Conservation (phyloP, 1,140 invertebrate genomes). For the Phymastichus coffea region DNA sequence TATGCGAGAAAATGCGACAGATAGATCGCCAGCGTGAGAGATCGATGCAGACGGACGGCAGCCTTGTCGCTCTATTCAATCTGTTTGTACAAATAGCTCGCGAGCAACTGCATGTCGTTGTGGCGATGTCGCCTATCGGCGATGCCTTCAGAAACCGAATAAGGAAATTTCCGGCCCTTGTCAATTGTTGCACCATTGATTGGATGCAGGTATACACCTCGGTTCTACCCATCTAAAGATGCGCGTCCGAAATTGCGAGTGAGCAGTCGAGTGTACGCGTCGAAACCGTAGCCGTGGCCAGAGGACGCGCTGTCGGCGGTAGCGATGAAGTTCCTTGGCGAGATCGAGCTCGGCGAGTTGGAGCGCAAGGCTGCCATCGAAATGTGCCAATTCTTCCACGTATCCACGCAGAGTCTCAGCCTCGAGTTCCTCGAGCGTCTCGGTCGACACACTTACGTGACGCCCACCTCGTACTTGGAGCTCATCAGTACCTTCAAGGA, state of each 20-base stretch:
- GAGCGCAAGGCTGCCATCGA: constrained; percentile 74
- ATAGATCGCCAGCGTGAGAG: constrained; percentile 89
- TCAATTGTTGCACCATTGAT: constrained; percentile 96
- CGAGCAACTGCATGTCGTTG: constrained; percentile 89
- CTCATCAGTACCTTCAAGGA: constrained; percentile 88
- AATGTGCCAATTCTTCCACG: constrained; percentile 91
- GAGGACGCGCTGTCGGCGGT: constrained; percentile 90
- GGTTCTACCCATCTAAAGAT: constrained; percentile 19
- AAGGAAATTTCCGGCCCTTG: constrained; percentile 89
- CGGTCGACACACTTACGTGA: constrained; percentile 84
- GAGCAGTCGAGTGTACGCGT: too few relatives aligned
- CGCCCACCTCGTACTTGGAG: constrained; percentile 92
- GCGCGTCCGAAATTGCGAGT: neutral
- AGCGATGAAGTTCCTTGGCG: constrained; percentile 82
- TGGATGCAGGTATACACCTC: constrained; percentile 98
- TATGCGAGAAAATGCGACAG: constrained; percentile 91
- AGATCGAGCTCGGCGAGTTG: constrained; percentile 76
- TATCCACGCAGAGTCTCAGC: constrained; percentile 77
- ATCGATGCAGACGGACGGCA: constrained; percentile 89
- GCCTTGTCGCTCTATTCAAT: constrained; percentile 86
- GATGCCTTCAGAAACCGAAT: constrained; percentile 81
- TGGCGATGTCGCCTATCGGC: constrained; percentile 90
- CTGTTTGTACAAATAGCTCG: constrained; percentile 87
- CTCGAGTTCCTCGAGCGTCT: constrained; percentile 70
- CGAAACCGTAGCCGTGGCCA: constrained; percentile 89